phyloP scores from a whole-genome alignment of 2,888 invertebrate genomes.

The Chrysomela aeneicollis region DNA sequence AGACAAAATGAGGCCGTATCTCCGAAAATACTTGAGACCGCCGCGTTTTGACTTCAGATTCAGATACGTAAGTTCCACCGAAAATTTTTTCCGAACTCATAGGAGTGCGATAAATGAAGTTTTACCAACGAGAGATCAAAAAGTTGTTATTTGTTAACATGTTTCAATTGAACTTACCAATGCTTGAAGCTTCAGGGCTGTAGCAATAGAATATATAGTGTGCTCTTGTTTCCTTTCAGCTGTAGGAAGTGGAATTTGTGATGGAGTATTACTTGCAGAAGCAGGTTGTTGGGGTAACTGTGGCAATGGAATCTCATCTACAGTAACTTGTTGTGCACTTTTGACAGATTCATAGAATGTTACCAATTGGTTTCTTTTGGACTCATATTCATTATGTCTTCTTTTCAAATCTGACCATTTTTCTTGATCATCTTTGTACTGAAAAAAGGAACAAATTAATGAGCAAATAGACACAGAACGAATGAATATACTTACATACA shows the following conservation, averaged over 20 bases:
- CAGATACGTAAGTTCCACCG: too few species aligned
- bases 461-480: background rate
- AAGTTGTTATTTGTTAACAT: too few species aligned
- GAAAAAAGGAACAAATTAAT: conserved; percentile 38
- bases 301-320: conserved; percentile 96
- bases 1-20: too few species aligned
- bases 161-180: too few species aligned
- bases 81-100: too few species aligned
- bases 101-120: too few species aligned
- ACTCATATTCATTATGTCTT: conserved; percentile 92
- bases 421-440: conserved; percentile 96
- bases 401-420: conserved; percentile 91
- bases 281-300: conserved; percentile 65
- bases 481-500: conserved; percentile 84
- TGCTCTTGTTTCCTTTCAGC: conserved; percentile 59
- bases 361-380: conserved; percentile 83
- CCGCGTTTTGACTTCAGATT: too few species aligned
- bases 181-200: conserved; percentile 59
- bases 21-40: too few species aligned
- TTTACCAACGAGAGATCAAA: too few species aligned
- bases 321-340: conserved; percentile 92
- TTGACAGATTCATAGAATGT: conserved; percentile 95
- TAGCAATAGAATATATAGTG: conserved; percentile 61
- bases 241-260: conserved; percentile 57
- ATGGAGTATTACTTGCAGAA: conserved; percentile 33